Conservation (phyloP, 2,113 vertebrate species). For the Cariama cristata region DNA sequence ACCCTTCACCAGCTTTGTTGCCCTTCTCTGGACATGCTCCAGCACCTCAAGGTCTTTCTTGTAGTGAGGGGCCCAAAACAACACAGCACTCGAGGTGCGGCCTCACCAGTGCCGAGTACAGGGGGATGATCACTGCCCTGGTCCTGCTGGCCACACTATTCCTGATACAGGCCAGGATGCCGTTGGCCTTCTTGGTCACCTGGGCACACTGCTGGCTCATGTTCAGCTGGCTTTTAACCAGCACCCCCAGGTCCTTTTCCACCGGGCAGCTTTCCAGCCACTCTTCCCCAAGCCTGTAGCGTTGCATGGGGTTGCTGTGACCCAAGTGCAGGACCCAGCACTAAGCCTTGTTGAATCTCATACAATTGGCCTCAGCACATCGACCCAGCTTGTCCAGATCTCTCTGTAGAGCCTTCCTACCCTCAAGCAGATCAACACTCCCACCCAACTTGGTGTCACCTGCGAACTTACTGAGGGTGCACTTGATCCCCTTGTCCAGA, state of each 20-base stretch:
- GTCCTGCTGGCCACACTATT: background rate
- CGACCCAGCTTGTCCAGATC: no score
- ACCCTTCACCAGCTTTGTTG: background rate
- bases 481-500: background rate
- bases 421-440: no score
- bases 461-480: no score
- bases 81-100: fast-evolving
- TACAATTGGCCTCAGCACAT: no score
- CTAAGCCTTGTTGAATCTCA: background rate
- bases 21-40: background rate
- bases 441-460: no score
- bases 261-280: background rate
- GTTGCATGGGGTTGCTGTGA: background rate
- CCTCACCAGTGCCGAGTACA: background rate
- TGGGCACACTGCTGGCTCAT: background rate
- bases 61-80: background rate
- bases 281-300: no score
- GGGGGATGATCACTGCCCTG: background rate
- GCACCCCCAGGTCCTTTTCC: background rate
- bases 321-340: background rate
- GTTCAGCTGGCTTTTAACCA: background rate
- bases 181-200: background rate
- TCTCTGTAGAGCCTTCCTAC: background rate
- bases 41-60: background rate
- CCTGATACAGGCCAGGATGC: background rate